These are phyloP conservation scores for Gallirallus australis DNA, from an alignment of 2,797 vertebrate genomes.

Conservation along the genomic window DNA sequence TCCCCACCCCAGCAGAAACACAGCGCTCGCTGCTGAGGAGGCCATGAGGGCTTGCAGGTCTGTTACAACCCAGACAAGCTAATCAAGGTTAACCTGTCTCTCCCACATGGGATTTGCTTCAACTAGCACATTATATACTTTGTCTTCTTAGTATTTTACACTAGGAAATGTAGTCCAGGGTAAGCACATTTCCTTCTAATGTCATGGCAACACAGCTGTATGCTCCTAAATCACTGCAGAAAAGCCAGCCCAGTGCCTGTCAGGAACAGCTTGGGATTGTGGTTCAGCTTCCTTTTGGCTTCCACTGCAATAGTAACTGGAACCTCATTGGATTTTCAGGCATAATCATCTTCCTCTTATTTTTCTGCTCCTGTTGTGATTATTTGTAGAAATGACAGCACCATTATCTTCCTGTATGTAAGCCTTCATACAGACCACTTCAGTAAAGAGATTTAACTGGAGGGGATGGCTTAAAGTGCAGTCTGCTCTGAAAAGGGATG, in stretches of 20 bases:
- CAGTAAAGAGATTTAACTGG: constrained; percentile 56
- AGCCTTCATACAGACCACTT: constrained; percentile 30
- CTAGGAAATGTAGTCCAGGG: neutral
- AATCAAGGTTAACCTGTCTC: neutral
- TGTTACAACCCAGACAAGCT: neutral
- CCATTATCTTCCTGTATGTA: constrained; percentile 43
- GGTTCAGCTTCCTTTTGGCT: neutral
- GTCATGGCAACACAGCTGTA: neutral
- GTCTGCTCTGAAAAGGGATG: constrained; percentile 11
- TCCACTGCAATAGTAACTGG: neutral
- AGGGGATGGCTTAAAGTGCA: constrained; percentile 47
- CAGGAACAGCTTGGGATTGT: neutral
- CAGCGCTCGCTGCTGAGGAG: neutral
- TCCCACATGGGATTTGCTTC: neutral
- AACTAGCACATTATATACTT: neutral
- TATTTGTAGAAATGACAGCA: constrained; percentile 59
- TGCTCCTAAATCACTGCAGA: neutral
- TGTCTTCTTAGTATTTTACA: neutral
- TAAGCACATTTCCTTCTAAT: neutral
- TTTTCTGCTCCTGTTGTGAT: constrained; percentile 38
- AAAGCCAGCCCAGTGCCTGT: neutral
- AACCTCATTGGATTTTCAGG: constrained; percentile 14
- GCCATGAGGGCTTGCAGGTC: neutral
- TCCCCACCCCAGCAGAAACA: neutral
- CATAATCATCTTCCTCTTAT: constrained; percentile 15